Conservation (phyloP, 2,113 vertebrate species). For the Coracopsis vasa region DNA sequence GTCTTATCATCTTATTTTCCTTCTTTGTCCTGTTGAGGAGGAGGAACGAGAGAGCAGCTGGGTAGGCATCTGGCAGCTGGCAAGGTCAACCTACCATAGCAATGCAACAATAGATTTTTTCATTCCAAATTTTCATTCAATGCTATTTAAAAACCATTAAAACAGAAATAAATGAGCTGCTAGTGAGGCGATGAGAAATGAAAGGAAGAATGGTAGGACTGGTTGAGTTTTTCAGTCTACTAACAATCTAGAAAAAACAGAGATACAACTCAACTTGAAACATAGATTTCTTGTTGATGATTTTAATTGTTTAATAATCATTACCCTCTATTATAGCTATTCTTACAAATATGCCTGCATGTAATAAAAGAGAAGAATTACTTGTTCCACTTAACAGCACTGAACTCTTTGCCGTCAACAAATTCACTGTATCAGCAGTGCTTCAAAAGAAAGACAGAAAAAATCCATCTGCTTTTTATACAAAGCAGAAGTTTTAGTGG, state of each 20-base stretch:
- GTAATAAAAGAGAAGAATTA: neutral
- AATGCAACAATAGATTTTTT: neutral
- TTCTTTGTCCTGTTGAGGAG: neutral
- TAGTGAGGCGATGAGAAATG: neutral
- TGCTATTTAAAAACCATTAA: neutral
- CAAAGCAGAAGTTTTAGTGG: neutral
- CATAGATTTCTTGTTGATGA: neutral
- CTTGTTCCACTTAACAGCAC: neutral
- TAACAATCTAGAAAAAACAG: neutral
- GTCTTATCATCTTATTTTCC: neutral
- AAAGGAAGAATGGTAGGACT: neutral
- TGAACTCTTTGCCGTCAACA: neutral
- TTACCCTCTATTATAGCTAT: neutral
- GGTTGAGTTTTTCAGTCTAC: neutral
- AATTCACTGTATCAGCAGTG: accelerated
- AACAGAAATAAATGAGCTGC: neutral
- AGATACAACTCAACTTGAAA: neutral
- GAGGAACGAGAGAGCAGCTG: neutral
- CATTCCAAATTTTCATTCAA: neutral
- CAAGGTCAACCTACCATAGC: neutral
- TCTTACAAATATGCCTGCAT: neutral
- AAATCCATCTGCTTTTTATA: neutral
- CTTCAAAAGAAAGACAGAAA: neutral
- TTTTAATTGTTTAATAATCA: neutral
- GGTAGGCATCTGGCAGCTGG: neutral